Evolutionary conservation across 2,888 invertebrate species (phyloP).

Genomic region (Platycheirus rosarum): DNA sequence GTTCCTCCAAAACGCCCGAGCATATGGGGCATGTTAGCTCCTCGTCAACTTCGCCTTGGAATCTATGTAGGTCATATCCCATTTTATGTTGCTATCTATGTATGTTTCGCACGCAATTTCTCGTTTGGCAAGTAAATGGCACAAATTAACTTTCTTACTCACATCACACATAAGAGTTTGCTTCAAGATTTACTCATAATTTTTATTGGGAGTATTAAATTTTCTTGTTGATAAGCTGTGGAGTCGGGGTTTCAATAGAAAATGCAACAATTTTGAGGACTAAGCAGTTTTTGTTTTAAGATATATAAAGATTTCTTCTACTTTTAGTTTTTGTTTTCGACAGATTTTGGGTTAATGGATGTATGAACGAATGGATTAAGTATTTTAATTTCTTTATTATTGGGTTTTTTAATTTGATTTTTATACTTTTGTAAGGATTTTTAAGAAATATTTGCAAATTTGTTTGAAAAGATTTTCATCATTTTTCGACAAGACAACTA

Average conservation of each 20-base stretch:
- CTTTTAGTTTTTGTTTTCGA: not conserved
- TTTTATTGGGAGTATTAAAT: not conserved
- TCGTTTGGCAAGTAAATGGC: constrained; percentile 54
- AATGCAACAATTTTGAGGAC: constrained; percentile 28
- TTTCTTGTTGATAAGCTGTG: not conserved
- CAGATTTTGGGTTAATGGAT: not conserved
- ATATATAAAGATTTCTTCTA: not conserved
- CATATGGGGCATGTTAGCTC: constrained; percentile 98
- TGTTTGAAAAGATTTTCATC: not conserved
- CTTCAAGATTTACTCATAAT: not conserved
- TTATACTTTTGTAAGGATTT: not conserved
- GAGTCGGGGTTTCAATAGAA: too few relatives aligned
- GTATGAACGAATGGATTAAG: too few relatives aligned
- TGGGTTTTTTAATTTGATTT: too few relatives aligned
- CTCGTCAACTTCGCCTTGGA: constrained; percentile 98
- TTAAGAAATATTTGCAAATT: not conserved
- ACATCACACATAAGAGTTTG: constrained; percentile 31
- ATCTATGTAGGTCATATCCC: constrained; percentile 97
- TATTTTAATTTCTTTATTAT: too few relatives aligned
- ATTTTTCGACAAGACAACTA: not conserved
- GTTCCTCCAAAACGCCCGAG: constrained; percentile 96
- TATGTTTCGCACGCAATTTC: constrained; percentile 34
- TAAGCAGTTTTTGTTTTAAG: not conserved
- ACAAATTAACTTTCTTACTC: constrained; percentile 25
- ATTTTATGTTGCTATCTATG: constrained; percentile 83